Conservation (phyloP, 2,797 vertebrate genomes). For the Coreius guichenoti region DNA sequence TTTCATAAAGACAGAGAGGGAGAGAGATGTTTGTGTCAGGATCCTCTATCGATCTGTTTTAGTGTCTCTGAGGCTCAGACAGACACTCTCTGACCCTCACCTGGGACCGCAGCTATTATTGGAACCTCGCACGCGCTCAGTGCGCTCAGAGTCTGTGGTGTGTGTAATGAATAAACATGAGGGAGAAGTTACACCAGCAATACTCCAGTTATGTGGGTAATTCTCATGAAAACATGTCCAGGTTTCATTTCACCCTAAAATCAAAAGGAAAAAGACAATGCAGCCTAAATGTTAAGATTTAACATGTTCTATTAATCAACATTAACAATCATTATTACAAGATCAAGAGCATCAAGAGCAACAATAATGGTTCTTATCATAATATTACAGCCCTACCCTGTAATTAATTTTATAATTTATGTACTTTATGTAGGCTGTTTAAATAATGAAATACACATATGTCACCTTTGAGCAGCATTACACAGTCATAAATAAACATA, state of each 20-base stretch:
- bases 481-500: no score
- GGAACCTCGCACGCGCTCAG: not conserved
- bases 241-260: not conserved
- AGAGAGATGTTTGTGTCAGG: conserved; percentile 26
- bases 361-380: no score
- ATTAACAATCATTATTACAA: no score
- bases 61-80: conserved; percentile 12
- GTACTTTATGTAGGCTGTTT: no score
- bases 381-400: no score
- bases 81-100: conserved; percentile 42
- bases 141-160: not conserved
- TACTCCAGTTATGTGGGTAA: not conserved
- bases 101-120: conserved; percentile 30
- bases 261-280: not conserved
- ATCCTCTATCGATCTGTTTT: conserved; percentile 38
- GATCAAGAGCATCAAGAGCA: no score
- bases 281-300: not conserved
- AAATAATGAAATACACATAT: no score
- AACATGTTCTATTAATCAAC: no score
- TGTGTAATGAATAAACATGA: conserved; percentile 23
- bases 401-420: no score
- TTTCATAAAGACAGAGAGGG: conserved; percentile 8
- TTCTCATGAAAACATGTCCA: not conserved
- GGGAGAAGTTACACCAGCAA: not conserved
- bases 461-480: no score